These are phyloP conservation scores for Chaetops frenatus DNA, from an alignment of 2,113 vertebrate genomes.

Conservation along the genomic window DNA sequence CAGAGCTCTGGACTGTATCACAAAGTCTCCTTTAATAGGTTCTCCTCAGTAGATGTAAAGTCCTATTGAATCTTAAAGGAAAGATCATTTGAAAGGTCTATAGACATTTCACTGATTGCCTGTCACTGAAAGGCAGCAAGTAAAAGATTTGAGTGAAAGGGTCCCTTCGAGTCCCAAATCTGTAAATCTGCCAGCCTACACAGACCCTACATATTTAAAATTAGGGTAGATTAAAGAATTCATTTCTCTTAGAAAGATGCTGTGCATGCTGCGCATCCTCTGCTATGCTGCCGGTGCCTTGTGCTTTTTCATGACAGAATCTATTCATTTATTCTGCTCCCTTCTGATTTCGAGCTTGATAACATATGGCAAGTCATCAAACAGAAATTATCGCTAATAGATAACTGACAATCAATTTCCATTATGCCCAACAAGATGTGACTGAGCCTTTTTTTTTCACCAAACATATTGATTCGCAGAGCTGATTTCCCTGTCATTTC, in stretches of 20 bases:
- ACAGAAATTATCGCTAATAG: slow-evolving; percentile 61
- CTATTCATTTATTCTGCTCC: slow-evolving; percentile 15
- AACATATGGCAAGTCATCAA: slow-evolving; percentile 60
- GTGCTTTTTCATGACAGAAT: slow-evolving; percentile 28
- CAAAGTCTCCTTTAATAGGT: slow-evolving; percentile 24
- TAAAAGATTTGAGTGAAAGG: slow-evolving; percentile 35
- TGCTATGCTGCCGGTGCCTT: background rate
- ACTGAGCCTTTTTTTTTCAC: background rate
- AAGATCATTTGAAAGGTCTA: slow-evolving; percentile 24
- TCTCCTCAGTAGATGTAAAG: background rate
- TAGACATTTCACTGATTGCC: slow-evolving; percentile 24
- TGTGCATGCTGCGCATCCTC: background rate
- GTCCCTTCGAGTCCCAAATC: background rate
- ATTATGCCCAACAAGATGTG: slow-evolving; percentile 54
- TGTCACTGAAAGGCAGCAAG: slow-evolving; percentile 34
- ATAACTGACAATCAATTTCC: slow-evolving; percentile 65
- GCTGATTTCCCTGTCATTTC: slow-evolving; percentile 52
- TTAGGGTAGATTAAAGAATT: slow-evolving; percentile 30
- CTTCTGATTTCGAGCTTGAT: slow-evolving; percentile 42
- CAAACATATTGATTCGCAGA: background rate
- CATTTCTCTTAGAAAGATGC: background rate
- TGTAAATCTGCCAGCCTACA: slow-evolving; percentile 34
- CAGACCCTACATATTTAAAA: slow-evolving; percentile 12
- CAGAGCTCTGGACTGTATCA: slow-evolving; percentile 21
- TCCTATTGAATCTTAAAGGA: slow-evolving; percentile 39